phyloP scores from a whole-genome alignment of 2,797 vertebrate species.

The Coendou prehensilis region DNA sequence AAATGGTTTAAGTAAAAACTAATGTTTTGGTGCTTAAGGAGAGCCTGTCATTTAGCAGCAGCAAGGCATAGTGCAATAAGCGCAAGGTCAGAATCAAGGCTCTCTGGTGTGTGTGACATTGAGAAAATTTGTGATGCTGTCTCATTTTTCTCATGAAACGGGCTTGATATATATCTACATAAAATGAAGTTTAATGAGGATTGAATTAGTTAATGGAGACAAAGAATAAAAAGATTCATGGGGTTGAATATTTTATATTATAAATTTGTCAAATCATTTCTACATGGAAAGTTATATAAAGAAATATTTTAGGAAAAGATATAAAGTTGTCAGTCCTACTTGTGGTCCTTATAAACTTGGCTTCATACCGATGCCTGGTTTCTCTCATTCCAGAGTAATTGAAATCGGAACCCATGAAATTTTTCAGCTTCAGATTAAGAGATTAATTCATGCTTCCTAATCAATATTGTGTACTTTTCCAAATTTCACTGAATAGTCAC shows the following conservation, averaged over 20 bases:
- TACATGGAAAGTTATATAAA: not conserved
- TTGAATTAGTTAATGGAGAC: not conserved
- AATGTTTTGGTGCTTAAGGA: not conserved
- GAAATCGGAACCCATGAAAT: not conserved
- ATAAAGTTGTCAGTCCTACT: not conserved
- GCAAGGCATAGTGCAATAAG: no score
- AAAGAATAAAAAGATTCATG: not conserved
- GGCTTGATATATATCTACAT: not conserved
- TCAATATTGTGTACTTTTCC: not conserved
- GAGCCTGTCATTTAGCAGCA: not conserved
- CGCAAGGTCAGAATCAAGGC: no score
- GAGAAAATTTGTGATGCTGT: not conserved
- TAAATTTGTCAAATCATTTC: not conserved
- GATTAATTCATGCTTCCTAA: not conserved
- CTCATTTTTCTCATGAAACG: constrained; percentile 27
- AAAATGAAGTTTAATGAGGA: not conserved
- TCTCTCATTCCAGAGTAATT: not conserved
- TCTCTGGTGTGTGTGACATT: not conserved
- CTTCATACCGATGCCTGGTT: not conserved
- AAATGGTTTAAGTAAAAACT: constrained; percentile 14
- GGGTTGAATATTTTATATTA: not conserved
- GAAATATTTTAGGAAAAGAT: not conserved
- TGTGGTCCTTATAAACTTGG: not conserved
- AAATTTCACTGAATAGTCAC: not conserved
- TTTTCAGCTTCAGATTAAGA: not conserved